Evolutionary conservation across 2,113 vertebrate genomes (phyloP).

Genomic region (Dipodomys ordii): DNA sequence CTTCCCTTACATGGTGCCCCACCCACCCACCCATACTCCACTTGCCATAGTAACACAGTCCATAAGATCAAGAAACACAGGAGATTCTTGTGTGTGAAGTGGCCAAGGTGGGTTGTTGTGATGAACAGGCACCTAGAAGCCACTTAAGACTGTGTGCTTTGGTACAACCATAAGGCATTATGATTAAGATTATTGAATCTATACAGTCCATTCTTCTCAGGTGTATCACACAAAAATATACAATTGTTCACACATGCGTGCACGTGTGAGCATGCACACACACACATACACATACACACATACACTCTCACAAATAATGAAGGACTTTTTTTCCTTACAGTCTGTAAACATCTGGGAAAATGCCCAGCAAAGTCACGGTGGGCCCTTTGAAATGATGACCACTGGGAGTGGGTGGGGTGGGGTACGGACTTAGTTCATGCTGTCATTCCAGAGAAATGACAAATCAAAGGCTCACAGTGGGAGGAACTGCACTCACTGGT

Average conservation of each 20-base stretch:
- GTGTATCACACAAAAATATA: slow-evolving; percentile 75
- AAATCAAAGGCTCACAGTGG: slow-evolving; percentile 15
- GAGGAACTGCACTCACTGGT: slow-evolving; percentile 47
- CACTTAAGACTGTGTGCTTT: slow-evolving; percentile 55
- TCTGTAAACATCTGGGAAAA: slow-evolving; percentile 86
- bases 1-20: not conserved
- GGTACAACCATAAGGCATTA: slow-evolving; percentile 63
- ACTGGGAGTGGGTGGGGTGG: slow-evolving; percentile 29
- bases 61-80: not conserved
- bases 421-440: slow-evolving; percentile 22
- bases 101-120: not conserved
- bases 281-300: slow-evolving; percentile 67
- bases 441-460: slow-evolving; percentile 58
- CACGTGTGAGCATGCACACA: slow-evolving; percentile 78
- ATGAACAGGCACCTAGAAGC: slow-evolving; percentile 57
- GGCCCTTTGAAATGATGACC: slow-evolving; percentile 80
- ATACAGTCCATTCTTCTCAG: slow-evolving; percentile 57
- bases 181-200: slow-evolving; percentile 71
- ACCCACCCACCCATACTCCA: not conserved
- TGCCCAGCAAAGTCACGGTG: slow-evolving; percentile 79
- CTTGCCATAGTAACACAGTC: not conserved
- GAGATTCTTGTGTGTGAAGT: not conserved
- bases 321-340: slow-evolving; percentile 78
- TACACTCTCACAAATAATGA: slow-evolving; percentile 16
- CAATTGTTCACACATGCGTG: slow-evolving; percentile 72